phyloP scores from a whole-genome alignment of 2,797 vertebrate genomes.

The Cynopterus sphinx region DNA sequence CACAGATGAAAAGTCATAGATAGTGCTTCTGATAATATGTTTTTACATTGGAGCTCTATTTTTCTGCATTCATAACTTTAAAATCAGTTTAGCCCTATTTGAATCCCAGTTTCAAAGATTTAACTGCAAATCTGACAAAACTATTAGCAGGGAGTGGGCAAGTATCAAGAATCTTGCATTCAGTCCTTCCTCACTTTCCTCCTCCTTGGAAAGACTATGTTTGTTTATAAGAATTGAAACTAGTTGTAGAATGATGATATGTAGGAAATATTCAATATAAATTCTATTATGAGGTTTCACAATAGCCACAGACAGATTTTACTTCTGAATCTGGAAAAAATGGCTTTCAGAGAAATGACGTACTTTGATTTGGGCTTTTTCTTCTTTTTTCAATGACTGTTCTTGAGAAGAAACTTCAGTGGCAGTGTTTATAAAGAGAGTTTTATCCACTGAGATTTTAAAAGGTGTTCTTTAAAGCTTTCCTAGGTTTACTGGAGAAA shows the following conservation, averaged over 20 bases:
- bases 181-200: rapidly evolving
- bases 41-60: conserved; percentile 14
- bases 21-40: conserved; percentile 33
- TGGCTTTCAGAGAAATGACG: conserved; percentile 16
- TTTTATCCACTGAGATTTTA: conserved; percentile 58
- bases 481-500: neutral
- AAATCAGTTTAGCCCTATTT: conserved; percentile 53
- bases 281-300: neutral
- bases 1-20: conserved; percentile 46
- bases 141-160: conserved; percentile 5
- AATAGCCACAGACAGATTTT: neutral
- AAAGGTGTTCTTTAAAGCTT: conserved; percentile 62
- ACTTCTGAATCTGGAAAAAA: conserved; percentile 40
- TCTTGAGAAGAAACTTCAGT: conserved; percentile 60
- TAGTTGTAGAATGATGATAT: neutral
- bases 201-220: neutral
- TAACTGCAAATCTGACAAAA: conserved; percentile 20
- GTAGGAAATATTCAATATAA: neutral
- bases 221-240: conserved; percentile 25
- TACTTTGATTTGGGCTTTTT: conserved; percentile 32
- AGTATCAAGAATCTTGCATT: conserved; percentile 39
- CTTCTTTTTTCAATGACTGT: neutral
- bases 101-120: conserved; percentile 58
- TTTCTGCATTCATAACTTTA: conserved; percentile 55
- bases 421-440: conserved; percentile 45